Evolutionary conservation across 2,888 invertebrate genomes (phyloP), one percentile per base, ranked within the genome.

Genomic region (Tetranychus truncatus): DNA sequence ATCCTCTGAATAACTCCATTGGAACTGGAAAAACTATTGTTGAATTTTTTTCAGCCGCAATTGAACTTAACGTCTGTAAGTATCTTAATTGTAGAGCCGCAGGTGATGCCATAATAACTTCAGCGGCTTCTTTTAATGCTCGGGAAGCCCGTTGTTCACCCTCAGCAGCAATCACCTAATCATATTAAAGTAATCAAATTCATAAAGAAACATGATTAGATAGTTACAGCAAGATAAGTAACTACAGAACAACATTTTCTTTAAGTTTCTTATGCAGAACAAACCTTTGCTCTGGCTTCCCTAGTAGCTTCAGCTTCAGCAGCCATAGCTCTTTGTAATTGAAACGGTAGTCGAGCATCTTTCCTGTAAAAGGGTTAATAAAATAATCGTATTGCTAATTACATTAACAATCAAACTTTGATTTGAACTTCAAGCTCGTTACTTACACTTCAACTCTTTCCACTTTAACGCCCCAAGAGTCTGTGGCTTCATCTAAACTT

Each of bases 401-500:
- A 34, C 34, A 34, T 34, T 0, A 34, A 3, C 34, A 34, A 4
- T 34, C 4, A 34, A 34, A 34, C 34, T 34, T 34, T 34, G 5
- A 34, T 3, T 34, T 34, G 2, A 34, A 34, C 34, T 3, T 34
- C 5, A 34, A 34, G 4, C 34, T 34, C 7, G 55, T 15, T 85
- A 94, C 94, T 96, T 92, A 69, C 69, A 72, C 34, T 87, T 96
- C 95, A 18, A 96, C 95, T 79, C 95, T 86, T 84, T 96, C 95
- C 69, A 95, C 93, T 84, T 95, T 94, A 81, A 94, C 93, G 90
- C 93, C 93, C 93, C 93, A 93, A 24, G 90, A 89, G 81, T 92
- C 92, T 6, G 93, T 93, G 4, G 92, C 93, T 46, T 92, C 92
- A 82, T 93, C 93, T 78, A 94, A 83, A 34, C 90, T 87, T 73